Evolutionary conservation across 2,888 invertebrate species (phyloP), one percentile per base, ranked within the genome.

Genomic region (Eugnorisma glareosa): DNA sequence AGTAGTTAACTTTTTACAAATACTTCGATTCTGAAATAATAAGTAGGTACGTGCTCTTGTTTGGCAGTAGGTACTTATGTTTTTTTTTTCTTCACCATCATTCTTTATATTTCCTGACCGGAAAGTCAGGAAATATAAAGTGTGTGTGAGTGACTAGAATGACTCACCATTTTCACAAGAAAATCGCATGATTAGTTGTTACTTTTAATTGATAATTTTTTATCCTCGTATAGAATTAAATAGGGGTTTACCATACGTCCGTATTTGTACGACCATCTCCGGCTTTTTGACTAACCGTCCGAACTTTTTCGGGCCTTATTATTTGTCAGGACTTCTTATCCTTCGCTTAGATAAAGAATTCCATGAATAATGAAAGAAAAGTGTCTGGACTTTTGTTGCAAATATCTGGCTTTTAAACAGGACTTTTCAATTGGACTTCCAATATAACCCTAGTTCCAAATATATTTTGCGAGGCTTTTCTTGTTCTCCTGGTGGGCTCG

Each of bases 1-100:
- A n/a, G n/a, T n/a, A 57, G 31, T 64, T n/a, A 6, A n/a, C 37
- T 81, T 81, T 81, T 67, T 7, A 63, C 11, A 54, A 79, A 57
- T 73, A 66, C 51, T 51, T 67, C 21, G 24, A 57, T 61, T 68
- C 61, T 68, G 35, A 69, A 79, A 28, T 18, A 48, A 21, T 48
- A 10, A 59, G 21, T 35, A 54, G 21, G 13, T 21, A 54, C 11
- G 3, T 40, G 21, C 18, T 75, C 1, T 8, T 59, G 31, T 21
- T 61, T 31, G 15, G 48, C 31, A n/a, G 31, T n/a, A n/a, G n/a
- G n/a, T 28, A 43, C 8, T 28, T 35, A 28, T n/a, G n/a, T n/a
- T 3, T n/a, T n/a, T 18, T 6, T 63, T 67, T 45, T 37, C 28
- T 45, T 28, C 35, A 51, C n/a, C 18, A 18, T 43, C 13, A 24